Percentiles rank a stretch among this genome's conserved stretches.
phyloP scores from a whole-genome alignment of 1,140 invertebrate species.

The Bacillus rossius region DNA sequence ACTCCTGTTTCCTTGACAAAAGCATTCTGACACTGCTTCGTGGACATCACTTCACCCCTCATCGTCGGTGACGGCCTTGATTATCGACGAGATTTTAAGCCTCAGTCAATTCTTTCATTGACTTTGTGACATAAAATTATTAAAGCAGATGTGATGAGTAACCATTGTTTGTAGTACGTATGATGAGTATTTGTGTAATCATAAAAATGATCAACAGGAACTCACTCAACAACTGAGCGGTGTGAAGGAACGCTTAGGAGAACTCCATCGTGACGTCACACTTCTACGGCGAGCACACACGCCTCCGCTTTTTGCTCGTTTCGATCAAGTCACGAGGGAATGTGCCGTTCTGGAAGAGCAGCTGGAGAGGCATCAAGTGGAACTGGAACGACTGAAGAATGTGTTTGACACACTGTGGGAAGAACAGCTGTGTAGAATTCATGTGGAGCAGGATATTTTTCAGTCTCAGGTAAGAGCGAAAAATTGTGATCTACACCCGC shows the following conservation, averaged over 20 bases:
- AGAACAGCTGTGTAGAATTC: slow-evolving; percentile 59
- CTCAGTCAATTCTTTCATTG: too few species aligned
- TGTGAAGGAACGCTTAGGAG: slow-evolving; percentile 56
- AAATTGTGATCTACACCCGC: too few species aligned
- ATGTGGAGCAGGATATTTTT: slow-evolving; percentile 63
- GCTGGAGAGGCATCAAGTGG: slow-evolving; percentile 55
- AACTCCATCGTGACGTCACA: slow-evolving; percentile 56
- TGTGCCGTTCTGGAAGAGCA: slow-evolving; percentile 57
- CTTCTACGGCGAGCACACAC: slow-evolving; percentile 50
- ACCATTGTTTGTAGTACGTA: too few species aligned
- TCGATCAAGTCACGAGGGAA: slow-evolving; percentile 53
- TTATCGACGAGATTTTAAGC: too few species aligned
- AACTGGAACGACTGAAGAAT: slow-evolving; percentile 53
- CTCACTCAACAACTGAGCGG: slow-evolving; percentile 55
- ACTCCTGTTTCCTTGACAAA: too few species aligned
- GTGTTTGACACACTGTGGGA: slow-evolving; percentile 62
- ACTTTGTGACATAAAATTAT: too few species aligned
- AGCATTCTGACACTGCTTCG: too few species aligned
- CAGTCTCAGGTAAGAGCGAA: slow-evolving; percentile 47
- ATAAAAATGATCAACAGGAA: too few species aligned
- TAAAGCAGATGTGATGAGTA: too few species aligned
- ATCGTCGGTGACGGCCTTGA: too few species aligned
- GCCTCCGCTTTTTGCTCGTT: slow-evolving; percentile 49
- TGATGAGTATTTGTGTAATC: too few species aligned
- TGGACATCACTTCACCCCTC: too few species aligned